Evolutionary conservation across 2,797 vertebrate species (phyloP).

Genomic region (Mus caroli): DNA sequence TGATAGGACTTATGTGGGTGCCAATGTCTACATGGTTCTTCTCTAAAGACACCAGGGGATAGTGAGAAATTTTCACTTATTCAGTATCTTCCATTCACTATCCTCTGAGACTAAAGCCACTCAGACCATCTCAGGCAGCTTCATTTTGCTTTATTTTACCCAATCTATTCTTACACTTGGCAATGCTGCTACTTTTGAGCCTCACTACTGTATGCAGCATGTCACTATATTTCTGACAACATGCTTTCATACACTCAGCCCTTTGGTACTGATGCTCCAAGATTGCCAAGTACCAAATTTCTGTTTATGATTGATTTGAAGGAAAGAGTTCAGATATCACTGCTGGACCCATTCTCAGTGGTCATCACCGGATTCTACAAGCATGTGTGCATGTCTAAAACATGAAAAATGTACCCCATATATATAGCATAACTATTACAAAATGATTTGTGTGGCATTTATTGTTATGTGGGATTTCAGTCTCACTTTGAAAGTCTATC

Average conservation of each 20-base stretch:
- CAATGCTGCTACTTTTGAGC: not conserved
- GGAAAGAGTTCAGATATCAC: not conserved
- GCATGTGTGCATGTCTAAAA: not conserved
- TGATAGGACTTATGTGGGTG: not conserved
- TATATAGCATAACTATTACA: no score
- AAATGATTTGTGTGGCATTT: not conserved
- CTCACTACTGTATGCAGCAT: not conserved
- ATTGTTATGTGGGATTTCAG: no score
- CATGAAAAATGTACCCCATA: not conserved
- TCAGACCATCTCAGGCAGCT: constrained; percentile 15
- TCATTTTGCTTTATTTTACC: constrained; percentile 54
- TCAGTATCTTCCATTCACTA: not conserved
- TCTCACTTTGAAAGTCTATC: not conserved
- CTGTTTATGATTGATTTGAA: constrained; percentile 33
- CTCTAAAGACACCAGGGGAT: not conserved
- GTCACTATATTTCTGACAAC: not conserved
- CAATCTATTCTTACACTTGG: not conserved
- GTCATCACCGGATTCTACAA: not conserved
- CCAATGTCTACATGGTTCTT: not conserved
- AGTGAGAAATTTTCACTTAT: not conserved
- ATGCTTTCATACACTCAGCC: not conserved
- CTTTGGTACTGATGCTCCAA: not conserved
- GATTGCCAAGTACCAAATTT: not conserved
- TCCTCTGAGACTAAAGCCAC: constrained; percentile 11
- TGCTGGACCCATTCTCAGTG: not conserved